These are phyloP conservation scores for Falco concolor DNA, from an alignment of 2,797 vertebrate species.

Conservation along the genomic window DNA sequence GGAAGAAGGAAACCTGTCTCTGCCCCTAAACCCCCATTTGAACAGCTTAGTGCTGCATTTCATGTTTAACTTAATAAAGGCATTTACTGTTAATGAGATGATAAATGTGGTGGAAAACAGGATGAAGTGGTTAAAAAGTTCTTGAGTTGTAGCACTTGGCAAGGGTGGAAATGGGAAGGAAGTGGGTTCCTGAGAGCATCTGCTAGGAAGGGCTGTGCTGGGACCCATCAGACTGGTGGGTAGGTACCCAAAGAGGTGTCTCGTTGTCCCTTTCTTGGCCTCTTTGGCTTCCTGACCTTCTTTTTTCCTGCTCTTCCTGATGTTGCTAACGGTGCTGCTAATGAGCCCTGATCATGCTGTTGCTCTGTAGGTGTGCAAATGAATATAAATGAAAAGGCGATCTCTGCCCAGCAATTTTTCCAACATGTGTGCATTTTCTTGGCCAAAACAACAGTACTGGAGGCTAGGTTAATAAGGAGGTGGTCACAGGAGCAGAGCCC, in stretches of 20 bases:
- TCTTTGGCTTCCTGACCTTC: background rate
- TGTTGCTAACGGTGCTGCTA: background rate
- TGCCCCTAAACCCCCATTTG: background rate
- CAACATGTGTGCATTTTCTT: background rate
- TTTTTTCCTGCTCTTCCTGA: background rate
- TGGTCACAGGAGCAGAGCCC: background rate
- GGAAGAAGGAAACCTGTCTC: background rate
- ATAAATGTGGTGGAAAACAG: conserved; percentile 31
- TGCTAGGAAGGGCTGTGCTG: background rate
- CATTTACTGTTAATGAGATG: conserved; percentile 21
- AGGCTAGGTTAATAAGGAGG: background rate
- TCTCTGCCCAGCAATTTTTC: background rate
- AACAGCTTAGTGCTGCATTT: background rate
- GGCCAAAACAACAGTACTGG: background rate
- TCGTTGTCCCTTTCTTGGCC: background rate
- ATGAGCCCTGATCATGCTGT: background rate
- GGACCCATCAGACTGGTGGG: background rate
- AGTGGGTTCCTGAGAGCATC: background rate
- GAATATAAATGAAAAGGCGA: background rate
- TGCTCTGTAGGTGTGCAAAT: background rate
- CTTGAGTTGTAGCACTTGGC: background rate
- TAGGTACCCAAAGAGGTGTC: background rate
- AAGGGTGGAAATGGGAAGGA: background rate
- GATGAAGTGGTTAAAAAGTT: conserved; percentile 28
- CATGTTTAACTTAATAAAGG: background rate